These are phyloP conservation scores for Heliocidaris tuberculata DNA, from an alignment of 35 echinoderm and acorn worm genomes.

Conservation along the genomic window DNA sequence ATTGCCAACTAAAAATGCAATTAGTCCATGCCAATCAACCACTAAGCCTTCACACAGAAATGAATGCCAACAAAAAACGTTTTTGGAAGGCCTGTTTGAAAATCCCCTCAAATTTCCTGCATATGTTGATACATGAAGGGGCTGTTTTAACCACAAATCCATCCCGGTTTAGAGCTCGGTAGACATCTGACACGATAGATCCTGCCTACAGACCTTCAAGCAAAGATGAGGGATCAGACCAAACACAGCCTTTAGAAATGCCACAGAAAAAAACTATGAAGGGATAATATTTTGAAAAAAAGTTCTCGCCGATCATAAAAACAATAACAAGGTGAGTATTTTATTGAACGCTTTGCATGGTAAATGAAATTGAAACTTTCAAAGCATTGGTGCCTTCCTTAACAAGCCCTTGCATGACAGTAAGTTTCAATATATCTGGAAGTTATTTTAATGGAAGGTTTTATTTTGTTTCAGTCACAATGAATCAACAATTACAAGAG, in stretches of 20 bases:
- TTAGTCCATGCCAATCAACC: background rate
- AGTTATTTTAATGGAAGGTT: no score
- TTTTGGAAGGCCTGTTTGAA: background rate
- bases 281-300: background rate
- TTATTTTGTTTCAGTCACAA: no score
- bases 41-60: background rate
- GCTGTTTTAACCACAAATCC: conserved; percentile 10
- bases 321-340: no score
- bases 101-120: conserved; percentile 10
- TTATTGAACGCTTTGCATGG: no score
- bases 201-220: background rate
- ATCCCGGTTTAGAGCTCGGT: background rate
- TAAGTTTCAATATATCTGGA: no score
- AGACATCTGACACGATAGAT: background rate
- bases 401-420: no score
- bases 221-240: background rate
- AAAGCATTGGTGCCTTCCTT: no score
- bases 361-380: no score
- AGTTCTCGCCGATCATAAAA: no score
- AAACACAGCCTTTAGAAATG: background rate
- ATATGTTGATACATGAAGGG: background rate
- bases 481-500: no score
- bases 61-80: background rate
- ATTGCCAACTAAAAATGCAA: background rate
- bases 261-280: background rate